Conservation (phyloP, 2,797 vertebrate genomes). For the Dicrostonyx torquatus region DNA sequence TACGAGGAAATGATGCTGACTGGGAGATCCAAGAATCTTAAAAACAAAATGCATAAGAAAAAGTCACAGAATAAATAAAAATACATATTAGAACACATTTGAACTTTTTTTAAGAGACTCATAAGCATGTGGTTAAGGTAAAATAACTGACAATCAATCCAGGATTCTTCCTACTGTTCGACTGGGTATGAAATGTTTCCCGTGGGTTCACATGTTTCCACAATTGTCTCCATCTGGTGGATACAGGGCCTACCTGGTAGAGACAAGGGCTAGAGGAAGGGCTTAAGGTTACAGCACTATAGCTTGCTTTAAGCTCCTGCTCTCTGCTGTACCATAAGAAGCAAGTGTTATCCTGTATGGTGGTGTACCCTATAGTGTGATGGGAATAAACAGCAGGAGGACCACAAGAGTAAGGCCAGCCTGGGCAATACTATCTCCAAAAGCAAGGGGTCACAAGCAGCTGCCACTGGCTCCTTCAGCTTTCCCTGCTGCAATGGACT, state of each 20-base stretch:
- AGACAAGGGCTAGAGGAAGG: neutral
- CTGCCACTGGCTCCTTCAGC: too few relatives aligned
- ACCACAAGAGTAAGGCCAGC: neutral
- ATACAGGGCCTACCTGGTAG: neutral
- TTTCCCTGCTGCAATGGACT: neutral
- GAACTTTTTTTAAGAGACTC: constrained; percentile 22
- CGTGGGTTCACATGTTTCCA: neutral
- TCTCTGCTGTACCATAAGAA: neutral
- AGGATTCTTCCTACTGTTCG: neutral
- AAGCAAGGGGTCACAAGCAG: neutral
- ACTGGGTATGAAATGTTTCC: neutral
- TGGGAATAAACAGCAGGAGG: neutral
- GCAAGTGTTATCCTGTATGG: neutral
- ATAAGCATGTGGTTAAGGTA: neutral
- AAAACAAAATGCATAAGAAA: constrained; percentile 77
- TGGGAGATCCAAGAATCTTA: constrained; percentile 98
- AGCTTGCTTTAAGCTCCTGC: neutral
- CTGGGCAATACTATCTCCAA: neutral
- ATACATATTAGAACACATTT: constrained; percentile 30
- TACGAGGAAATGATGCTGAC: constrained; percentile 96
- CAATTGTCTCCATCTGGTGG: neutral
- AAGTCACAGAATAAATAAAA: constrained; percentile 67
- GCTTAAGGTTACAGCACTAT: neutral
- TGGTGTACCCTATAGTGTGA: neutral
- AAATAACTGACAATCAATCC: neutral